A percentile compares a stretch with the other conserved stretches of the same genome.
phyloP scores from a whole-genome alignment of 2,113 vertebrate species.

The Nothobranchius kuhntae region DNA sequence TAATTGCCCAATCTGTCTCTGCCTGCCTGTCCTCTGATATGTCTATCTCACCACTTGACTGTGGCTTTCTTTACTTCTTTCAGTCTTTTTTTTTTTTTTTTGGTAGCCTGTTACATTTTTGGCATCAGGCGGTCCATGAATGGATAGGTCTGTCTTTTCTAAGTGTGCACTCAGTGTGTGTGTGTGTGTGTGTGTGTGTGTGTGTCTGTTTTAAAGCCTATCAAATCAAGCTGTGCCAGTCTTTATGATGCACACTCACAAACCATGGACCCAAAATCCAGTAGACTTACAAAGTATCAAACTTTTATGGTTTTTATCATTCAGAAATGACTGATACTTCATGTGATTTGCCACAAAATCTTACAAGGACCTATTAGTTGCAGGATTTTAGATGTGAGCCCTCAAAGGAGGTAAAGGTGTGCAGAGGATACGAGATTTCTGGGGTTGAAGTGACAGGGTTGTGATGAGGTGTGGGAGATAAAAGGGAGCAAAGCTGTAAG shows the following conservation, averaged over 20 bases:
- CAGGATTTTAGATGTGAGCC: conserved; percentile 41
- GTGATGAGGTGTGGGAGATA: conserved; percentile 74
- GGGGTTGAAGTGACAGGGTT: conserved; percentile 57
- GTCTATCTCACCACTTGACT: conserved; percentile 43
- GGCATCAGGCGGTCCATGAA: neutral
- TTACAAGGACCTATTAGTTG: conserved; percentile 50
- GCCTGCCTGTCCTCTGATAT: conserved; percentile 53
- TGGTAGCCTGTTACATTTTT: neutral
- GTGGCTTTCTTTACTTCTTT: conserved; percentile 17
- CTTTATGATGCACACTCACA: neutral
- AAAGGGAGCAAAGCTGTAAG: conserved; percentile 50
- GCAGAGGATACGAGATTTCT: conserved; percentile 71
- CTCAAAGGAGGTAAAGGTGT: conserved; percentile 69
- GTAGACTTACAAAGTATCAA: neutral
- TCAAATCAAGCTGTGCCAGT: conserved; percentile 4
- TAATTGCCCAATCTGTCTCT: conserved; percentile 68
- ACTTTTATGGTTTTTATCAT: neutral
- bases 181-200: too few relatives aligned
- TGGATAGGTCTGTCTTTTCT: conserved; percentile 9
- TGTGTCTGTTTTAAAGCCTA: neutral
- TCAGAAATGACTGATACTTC: neutral
- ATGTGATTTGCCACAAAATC: conserved; percentile 6
- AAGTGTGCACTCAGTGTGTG: neutral
- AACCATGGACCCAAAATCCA: too few relatives aligned
- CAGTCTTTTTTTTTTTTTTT: conserved; percentile 11